Base-by-base conservation (phyloP, 2,888 invertebrate species). In the Unio pictorum region DNA sequence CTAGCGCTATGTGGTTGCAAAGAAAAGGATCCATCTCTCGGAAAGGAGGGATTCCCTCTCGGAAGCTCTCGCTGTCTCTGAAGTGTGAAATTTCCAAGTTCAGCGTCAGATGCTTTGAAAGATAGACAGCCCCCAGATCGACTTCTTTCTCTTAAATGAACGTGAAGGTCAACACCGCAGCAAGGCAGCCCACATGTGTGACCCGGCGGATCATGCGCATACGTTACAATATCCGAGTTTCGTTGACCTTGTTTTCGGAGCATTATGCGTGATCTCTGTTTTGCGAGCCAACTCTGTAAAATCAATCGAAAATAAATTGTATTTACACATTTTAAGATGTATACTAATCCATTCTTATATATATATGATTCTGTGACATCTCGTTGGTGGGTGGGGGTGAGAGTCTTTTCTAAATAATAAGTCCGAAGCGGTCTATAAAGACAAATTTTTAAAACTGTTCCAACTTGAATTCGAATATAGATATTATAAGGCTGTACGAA, bases 141-240 rank as follows among this genome's bases (percentile, higher is more conserved):
- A 17, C 73, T 66, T 28, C 64, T 68, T 6, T 73, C 65, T 34
- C 77, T 69, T 6, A 80, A 57, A 55, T 81, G 76, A 5, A 79
- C 72, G 60, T 81, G 78, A 11, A 81, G 71, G 71, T 84, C 83
- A 34, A 81, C 79, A 65, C 78, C 81, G 66, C 87, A 87, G 70
- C 87, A 87, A 0, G 87, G 87, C 28, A 87, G 81, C 1, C 87
- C 84, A 67, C 86, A 86, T 8, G 84, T 87, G 71, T 87, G 86
- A 4, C 87, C 87, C 0, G 87, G 87, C 1, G 87, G 87, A 67
- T 82, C 77, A 68, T 87, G 87, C 58, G 84, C 81, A 68, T 84
- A 87, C 18, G 80, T 82, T 0, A 80, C 75, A 28, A 75, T 68
- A 34, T 84, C 80, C 0, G 80, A 80, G 60, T 81, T 74, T 1